Conservation (phyloP, 2,113 vertebrate genomes). For the Synodontis membranacea region DNA sequence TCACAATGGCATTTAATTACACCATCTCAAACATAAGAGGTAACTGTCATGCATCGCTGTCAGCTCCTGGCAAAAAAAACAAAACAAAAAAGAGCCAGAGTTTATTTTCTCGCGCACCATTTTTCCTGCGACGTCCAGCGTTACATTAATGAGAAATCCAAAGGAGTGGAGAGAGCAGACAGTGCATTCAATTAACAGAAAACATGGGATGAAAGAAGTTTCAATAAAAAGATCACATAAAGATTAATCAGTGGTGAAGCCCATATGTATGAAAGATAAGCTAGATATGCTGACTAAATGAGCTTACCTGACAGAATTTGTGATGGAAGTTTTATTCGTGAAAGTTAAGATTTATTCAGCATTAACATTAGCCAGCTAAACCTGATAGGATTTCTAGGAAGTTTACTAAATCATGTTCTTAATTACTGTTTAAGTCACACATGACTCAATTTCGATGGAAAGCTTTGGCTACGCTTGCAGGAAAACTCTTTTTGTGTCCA, state of each 20-base stretch:
- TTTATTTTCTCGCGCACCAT: not conserved
- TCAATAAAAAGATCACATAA: not conserved
- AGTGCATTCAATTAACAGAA: not conserved
- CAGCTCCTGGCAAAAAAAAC: not conserved
- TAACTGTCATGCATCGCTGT: not conserved
- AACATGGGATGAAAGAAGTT: not conserved
- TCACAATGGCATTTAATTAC: not conserved
- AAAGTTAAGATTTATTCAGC: not conserved
- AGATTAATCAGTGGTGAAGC: not conserved
- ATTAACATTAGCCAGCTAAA: not conserved
- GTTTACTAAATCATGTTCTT: not conserved
- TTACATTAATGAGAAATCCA: not conserved
- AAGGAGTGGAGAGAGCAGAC: not conserved
- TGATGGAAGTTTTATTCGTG: not conserved
- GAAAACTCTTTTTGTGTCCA: not conserved
- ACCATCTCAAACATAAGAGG: not conserved
- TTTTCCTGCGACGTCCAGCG: not conserved
- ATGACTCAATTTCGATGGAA: not conserved
- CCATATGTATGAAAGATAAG: too few species aligned
- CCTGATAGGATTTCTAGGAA: not conserved
- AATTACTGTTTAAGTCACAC: not conserved
- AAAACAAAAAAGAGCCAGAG: not conserved
- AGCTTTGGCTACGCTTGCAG: not conserved
- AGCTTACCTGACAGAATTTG: not conserved
- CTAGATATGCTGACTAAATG: not conserved